Conservation (phyloP, 2,113 vertebrate genomes). For the Salvator merianae region DNA sequence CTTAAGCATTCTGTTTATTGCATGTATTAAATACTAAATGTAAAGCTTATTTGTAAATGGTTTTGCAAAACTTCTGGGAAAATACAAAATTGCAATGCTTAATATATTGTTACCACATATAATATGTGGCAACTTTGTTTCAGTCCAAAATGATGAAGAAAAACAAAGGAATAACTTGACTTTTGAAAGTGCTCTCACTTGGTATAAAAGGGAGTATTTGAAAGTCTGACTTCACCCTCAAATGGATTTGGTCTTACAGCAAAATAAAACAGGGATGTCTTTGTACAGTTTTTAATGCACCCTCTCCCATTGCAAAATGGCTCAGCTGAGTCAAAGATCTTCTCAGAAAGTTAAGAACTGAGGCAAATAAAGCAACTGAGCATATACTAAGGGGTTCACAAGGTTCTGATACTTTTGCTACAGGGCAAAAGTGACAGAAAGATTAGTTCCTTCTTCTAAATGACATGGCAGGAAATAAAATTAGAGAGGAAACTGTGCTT, state of each 20-base stretch:
- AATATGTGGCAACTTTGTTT: not conserved
- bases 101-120: not conserved
- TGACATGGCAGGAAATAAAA: not conserved
- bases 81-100: not conserved
- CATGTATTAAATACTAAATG: not conserved
- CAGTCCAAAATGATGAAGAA: not conserved
- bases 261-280: conserved; percentile 25
- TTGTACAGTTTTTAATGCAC: conserved; percentile 25
- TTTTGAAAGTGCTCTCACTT: conserved; percentile 2
- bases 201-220: not conserved
- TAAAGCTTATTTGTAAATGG: not conserved
- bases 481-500: not conserved
- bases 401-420: not conserved
- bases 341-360: not conserved
- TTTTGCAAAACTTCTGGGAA: not conserved
- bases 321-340: not conserved
- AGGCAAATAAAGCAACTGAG: not conserved
- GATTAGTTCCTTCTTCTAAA: not conserved
- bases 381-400: not conserved
- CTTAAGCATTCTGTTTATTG: no score
- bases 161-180: not conserved
- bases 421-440: not conserved
- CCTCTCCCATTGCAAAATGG: conserved; percentile 41
- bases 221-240: conserved; percentile 7
- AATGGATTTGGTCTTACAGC: conserved; percentile 27